These are phyloP conservation scores for Chaenocephalus aceratus DNA, from an alignment of 2,113 vertebrate species.

Conservation along the genomic window DNA sequence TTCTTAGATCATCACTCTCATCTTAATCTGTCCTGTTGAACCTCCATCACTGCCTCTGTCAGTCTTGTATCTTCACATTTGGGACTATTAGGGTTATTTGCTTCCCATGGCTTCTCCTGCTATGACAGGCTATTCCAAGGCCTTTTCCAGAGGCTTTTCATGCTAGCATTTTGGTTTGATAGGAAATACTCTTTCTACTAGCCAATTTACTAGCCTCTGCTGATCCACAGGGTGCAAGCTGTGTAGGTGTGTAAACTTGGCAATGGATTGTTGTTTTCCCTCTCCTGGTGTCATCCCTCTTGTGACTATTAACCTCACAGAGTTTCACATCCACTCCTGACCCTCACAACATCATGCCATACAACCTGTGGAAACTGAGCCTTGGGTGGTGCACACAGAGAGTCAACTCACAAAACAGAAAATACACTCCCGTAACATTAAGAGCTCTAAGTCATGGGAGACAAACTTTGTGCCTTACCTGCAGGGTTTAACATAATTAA, in stretches of 20 bases:
- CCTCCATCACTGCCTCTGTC: constrained; percentile 12
- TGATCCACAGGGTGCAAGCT: not conserved
- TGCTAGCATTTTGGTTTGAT: not conserved
- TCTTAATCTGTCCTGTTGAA: not conserved
- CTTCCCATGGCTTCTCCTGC: not conserved
- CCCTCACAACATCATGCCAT: not conserved
- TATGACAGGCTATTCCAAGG: constrained; percentile 28
- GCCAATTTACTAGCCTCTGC: constrained; percentile 23
- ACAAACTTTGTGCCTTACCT: not conserved
- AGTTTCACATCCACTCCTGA: constrained; percentile 14
- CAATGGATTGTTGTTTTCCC: not conserved
- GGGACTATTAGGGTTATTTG: constrained; percentile 37
- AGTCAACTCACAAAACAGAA: not conserved
- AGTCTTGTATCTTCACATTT: constrained; percentile 16
- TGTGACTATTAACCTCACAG: constrained; percentile 24
- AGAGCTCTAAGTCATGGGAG: not conserved
- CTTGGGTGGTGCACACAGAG: not conserved
- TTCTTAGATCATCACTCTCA: not conserved
- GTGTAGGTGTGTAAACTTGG: constrained; percentile 11
- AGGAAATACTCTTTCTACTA: not conserved
- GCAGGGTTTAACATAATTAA: too few species aligned
- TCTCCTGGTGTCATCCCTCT: constrained; percentile 29
- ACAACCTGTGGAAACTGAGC: not conserved
- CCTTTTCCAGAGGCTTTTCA: constrained; percentile 20
- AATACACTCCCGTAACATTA: not conserved